Evolutionary conservation across 1,140 invertebrate species (phyloP).

Genomic region (Pentalonia nigronervosa): DNA sequence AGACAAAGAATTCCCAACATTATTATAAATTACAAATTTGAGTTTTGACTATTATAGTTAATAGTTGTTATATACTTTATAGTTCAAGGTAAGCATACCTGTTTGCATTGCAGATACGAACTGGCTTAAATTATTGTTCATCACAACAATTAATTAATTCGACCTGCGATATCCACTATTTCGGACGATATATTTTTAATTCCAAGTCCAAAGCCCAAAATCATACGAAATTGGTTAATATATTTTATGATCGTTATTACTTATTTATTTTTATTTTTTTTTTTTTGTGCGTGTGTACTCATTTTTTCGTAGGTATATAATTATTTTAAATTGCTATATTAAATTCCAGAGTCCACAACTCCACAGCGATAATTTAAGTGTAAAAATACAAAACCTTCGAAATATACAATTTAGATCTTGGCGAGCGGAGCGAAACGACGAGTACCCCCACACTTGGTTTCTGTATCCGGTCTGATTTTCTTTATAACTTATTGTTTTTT

Average conservation of each 20-base stretch:
- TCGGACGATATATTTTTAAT: neutral
- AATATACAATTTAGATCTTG: neutral
- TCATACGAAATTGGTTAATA: neutral
- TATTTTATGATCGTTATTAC: neutral
- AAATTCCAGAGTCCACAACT: neutral
- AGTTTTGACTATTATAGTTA: neutral
- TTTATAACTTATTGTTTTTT: neutral
- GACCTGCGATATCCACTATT: neutral
- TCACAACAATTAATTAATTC: neutral
- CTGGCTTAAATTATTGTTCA: neutral
- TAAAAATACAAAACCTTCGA: neutral
- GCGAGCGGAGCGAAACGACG: neutral
- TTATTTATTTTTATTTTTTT: neutral
- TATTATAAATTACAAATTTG: no score
- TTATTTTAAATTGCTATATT: neutral
- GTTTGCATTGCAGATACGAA: neutral
- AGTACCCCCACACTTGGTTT: neutral
- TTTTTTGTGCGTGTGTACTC: neutral
- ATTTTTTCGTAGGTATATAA: neutral
- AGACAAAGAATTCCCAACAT: neutral
- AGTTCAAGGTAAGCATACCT: neutral
- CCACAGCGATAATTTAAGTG: neutral
- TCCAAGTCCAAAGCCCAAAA: neutral
- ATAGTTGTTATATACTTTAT: neutral
- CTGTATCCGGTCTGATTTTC: neutral